Evolutionary conservation across 2,888 invertebrate species (phyloP), one percentile per base, ranked within the genome.

Genomic region (Malacosoma neustria): DNA sequence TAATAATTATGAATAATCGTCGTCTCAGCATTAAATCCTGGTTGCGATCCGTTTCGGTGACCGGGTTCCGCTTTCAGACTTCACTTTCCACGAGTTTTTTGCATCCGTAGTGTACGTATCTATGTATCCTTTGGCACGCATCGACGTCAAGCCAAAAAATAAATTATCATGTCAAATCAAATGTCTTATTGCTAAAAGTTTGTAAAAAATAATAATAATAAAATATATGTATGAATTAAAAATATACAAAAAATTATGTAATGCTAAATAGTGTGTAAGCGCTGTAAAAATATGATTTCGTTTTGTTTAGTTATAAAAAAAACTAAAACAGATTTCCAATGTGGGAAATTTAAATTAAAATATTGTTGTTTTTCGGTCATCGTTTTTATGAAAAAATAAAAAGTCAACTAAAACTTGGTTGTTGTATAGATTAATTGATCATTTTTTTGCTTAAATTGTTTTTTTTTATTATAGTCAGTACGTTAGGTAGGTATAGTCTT

Each of bases 141-240:
- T n/a, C n/a, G n/a, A n/a, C n/a, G n/a, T n/a, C n/a, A n/a, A n/a
- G n/a, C n/a, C n/a, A n/a, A n/a, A n/a, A n/a, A n/a, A n/a, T n/a
- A n/a, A n/a, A n/a, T n/a, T n/a, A n/a, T n/a, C n/a, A n/a, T n/a
- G n/a, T n/a, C n/a, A n/a, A n/a, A n/a, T n/a, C n/a, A n/a, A n/a
- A n/a, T n/a, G n/a, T n/a, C n/a, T n/a, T n/a, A n/a, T n/a, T n/a
- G n/a, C n/a, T n/a, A n/a, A n/a, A n/a, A n/a, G n/a, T n/a, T n/a
- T n/a, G n/a, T n/a, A 44, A 53, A 45, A 49, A 49, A 55, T 57
- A 45, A 53, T 42, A 64, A 35, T 12, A 58, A 51, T 72, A 72
- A 66, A 53, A 53, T 61, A 68, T 71, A 55, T 73, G 73, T 79
- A 69, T 76, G 75, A 75, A 74, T 62, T 62, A 64, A 72, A 72